Conservation (phyloP, 2,888 invertebrate species). For the Physocephala rufipes region DNA sequence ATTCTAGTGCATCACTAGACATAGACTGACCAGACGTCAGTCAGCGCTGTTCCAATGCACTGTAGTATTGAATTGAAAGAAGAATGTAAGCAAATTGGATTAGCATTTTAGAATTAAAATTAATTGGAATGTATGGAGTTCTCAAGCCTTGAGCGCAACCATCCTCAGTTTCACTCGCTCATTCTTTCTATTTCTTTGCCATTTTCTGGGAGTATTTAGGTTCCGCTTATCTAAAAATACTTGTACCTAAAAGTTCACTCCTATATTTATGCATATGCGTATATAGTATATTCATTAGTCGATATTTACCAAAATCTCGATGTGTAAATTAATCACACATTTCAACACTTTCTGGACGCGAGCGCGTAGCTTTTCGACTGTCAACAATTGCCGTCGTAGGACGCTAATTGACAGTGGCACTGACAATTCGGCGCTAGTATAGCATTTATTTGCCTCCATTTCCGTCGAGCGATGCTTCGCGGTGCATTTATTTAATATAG, state of each 20-base stretch:
- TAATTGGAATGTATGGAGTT: neutral
- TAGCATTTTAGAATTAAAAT: slow-evolving; percentile 5
- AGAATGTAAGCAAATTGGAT: slow-evolving; percentile 34
- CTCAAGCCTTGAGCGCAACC: too few relatives aligned
- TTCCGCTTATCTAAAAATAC: too few relatives aligned
- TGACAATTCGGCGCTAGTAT: slow-evolving; percentile 27
- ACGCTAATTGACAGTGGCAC: slow-evolving; percentile 49
- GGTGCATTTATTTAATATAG: too few relatives aligned
- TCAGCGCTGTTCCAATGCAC: too few relatives aligned
- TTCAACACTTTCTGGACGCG: slow-evolving; percentile 63
- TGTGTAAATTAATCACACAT: slow-evolving; percentile 66
- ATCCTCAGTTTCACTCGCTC: too few relatives aligned
- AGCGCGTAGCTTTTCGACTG: slow-evolving; percentile 61
- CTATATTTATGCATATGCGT: too few relatives aligned
- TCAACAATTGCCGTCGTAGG: slow-evolving; percentile 58
- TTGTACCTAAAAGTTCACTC: neutral
- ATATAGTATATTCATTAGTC: neutral
- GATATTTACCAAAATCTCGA: slow-evolving; percentile 65
- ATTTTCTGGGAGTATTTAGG: neutral
- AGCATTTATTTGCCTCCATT: slow-evolving; percentile 21
- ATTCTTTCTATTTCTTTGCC: neutral
- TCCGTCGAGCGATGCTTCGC: neutral
- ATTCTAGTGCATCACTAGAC: too few relatives aligned
- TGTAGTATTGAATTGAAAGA: slow-evolving; percentile 2
- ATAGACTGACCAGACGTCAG: too few relatives aligned